These are phyloP conservation scores for Sebastes nivosus DNA, from an alignment of 2,797 vertebrate genomes.

Conservation along the genomic window DNA sequence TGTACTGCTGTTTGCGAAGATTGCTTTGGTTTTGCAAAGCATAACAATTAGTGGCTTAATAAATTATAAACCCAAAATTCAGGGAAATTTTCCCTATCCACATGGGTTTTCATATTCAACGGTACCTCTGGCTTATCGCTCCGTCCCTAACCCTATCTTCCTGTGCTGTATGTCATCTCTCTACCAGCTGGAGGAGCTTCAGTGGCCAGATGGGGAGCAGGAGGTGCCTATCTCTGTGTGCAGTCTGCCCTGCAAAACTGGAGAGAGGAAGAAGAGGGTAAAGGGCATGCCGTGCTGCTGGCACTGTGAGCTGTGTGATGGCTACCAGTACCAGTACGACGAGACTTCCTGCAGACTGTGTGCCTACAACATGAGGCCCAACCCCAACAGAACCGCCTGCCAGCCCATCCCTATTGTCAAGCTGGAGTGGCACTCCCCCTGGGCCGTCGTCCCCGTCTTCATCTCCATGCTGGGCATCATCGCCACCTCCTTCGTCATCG, in stretches of 20 bases:
- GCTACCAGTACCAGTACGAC: slow-evolving; percentile 96
- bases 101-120: background rate
- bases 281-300: slow-evolving; percentile 98
- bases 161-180: slow-evolving; percentile 43
- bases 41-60: background rate
- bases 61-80: background rate
- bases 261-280: slow-evolving; percentile 96
- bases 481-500: slow-evolving; percentile 97
- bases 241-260: slow-evolving; percentile 92
- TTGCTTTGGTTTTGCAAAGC: slow-evolving; percentile 1
- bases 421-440: slow-evolving; percentile 98
- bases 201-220: slow-evolving; percentile 91
- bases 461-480: slow-evolving; percentile 97
- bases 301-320: slow-evolving; percentile 96
- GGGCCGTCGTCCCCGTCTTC: slow-evolving; percentile 97
- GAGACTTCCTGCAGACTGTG: slow-evolving; percentile 95
- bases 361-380: slow-evolving; percentile 92
- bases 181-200: slow-evolving; percentile 94
- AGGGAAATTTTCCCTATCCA: background rate
- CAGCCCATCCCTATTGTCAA: slow-evolving; percentile 97
- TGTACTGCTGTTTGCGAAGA: slow-evolving; percentile 12
- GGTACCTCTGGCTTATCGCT: slow-evolving; percentile 8
- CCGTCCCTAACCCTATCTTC: slow-evolving; percentile 28
- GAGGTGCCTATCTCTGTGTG: slow-evolving; percentile 93
- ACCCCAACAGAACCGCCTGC: slow-evolving; percentile 93